These are phyloP conservation scores for Euplexia lucipara DNA, from an alignment of 2,888 invertebrate species.

Conservation along the genomic window DNA sequence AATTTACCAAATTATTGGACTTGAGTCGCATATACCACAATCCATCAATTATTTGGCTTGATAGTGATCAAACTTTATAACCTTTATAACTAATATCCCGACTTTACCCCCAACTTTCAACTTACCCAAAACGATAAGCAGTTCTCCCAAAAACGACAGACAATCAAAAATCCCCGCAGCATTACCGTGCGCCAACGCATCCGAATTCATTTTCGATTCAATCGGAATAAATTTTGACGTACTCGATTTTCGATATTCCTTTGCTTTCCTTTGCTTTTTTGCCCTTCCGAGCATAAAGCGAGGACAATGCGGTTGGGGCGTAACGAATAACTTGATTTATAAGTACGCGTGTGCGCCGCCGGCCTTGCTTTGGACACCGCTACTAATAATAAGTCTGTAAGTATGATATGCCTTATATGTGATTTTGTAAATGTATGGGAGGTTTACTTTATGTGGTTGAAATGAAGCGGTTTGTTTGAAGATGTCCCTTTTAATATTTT, in stretches of 20 bases:
- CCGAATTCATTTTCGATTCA: constrained; percentile 78
- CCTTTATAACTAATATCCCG: neutral
- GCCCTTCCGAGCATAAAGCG: constrained; percentile 75
- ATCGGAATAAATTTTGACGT: constrained; percentile 84
- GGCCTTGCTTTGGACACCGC: constrained; percentile 69
- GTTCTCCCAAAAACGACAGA: constrained; percentile 57
- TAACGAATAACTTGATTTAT: constrained; percentile 88
- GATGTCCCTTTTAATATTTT: constrained; percentile 8
- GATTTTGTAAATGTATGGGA: constrained; percentile 55
- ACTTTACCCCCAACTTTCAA: constrained; percentile 14
- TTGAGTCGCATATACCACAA: neutral
- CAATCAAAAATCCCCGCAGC: constrained; percentile 59
- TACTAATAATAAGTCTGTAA: constrained; percentile 64
- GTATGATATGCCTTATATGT: constrained; percentile 56
- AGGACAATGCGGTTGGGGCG: constrained; percentile 86
- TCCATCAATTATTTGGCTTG: neutral
- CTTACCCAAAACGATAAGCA: constrained; percentile 35
- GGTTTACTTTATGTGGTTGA: constrained; percentile 29
- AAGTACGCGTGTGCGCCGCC: constrained; percentile 79
- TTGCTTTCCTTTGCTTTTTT: constrained; percentile 75
- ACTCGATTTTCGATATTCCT: constrained; percentile 78
- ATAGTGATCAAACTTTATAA: neutral
- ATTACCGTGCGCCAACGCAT: constrained; percentile 50
- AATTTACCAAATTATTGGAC: no score
- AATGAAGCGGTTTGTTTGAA: constrained; percentile 42